Conservation (phyloP, 1,140 invertebrate genomes). For the Drosophila simulans region DNA sequence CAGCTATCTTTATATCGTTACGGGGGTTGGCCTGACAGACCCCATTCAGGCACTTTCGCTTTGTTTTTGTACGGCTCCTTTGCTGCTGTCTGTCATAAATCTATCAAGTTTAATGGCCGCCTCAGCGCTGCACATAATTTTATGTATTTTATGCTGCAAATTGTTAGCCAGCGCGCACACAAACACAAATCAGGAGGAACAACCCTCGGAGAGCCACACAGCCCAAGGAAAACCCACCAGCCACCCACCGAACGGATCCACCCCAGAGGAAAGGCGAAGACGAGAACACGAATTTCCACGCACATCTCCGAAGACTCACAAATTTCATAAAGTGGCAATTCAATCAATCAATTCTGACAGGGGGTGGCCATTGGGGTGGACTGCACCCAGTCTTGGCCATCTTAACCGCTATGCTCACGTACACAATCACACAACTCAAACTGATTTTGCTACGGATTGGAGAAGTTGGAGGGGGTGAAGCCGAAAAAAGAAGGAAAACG, state of each 20-base stretch:
- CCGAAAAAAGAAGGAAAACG: neutral
- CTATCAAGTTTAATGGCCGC: constrained; percentile 84
- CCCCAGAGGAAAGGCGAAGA: constrained; percentile 27
- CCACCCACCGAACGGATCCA: constrained; percentile 26
- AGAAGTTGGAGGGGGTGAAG: constrained; percentile 19
- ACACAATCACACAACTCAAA: constrained; percentile 81
- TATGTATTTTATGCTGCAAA: constrained; percentile 84
- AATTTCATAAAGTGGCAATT: constrained; percentile 85
- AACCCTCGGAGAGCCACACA: constrained; percentile 53
- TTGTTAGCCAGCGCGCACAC: constrained; percentile 70
- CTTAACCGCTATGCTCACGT: constrained; percentile 80
- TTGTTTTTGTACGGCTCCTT: constrained; percentile 45
- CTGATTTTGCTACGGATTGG: constrained; percentile 49
- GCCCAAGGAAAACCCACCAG: constrained; percentile 9
- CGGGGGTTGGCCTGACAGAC: constrained; percentile 28
- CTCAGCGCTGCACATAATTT: constrained; percentile 84
- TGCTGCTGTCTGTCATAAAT: constrained; percentile 77
- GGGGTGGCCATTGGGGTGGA: constrained; percentile 36
- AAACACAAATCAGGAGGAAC: constrained; percentile 69
- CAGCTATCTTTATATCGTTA: constrained; percentile 62
- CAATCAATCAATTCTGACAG: constrained; percentile 84
- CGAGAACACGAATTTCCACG: constrained; percentile 73
- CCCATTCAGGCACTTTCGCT: neutral
- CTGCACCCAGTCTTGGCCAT: constrained; percentile 43
- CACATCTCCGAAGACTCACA: constrained; percentile 84